phyloP scores from a whole-genome alignment of 2,113 vertebrate genomes.

The Esox niger region DNA sequence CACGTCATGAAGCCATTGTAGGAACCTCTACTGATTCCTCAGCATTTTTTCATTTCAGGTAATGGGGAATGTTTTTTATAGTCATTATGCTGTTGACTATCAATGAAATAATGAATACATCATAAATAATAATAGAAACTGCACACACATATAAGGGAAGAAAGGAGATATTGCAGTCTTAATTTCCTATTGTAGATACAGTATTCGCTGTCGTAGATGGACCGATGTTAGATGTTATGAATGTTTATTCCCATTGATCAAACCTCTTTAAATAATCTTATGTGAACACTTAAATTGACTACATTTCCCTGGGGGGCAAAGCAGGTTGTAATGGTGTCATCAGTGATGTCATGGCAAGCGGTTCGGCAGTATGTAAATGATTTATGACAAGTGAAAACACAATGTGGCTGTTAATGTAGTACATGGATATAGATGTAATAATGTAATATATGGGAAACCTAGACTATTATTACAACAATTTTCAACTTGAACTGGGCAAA shows the following conservation, averaged over 20 bases:
- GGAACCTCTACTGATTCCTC: conserved; percentile 20
- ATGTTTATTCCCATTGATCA: conserved; percentile 45
- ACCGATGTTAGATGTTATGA: conserved; percentile 56
- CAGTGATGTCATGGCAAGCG: no score
- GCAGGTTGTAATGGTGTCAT: no score
- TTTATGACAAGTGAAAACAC: conserved; percentile 37
- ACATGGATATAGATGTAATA: conserved; percentile 56
- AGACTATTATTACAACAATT: not conserved
- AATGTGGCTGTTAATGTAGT: conserved; percentile 60
- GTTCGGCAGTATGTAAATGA: conserved; percentile 7
- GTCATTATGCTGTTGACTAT: conserved; percentile 11
- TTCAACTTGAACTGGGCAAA: conserved; percentile 12
- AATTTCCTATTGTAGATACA: not conserved
- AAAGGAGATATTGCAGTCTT: not conserved
- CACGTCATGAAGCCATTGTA: conserved; percentile 6
- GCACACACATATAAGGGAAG: conserved; percentile 45
- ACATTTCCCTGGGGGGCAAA: conserved; percentile 21
- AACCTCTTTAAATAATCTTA: conserved; percentile 44
- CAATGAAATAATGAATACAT: conserved; percentile 11
- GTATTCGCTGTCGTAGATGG: conserved; percentile 57
- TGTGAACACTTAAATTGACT: conserved; percentile 48
- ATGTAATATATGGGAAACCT: conserved; percentile 42
- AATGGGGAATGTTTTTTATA: not conserved
- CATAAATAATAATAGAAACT: conserved; percentile 15
- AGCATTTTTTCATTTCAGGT: not conserved